Conservation (phyloP, 2,113 vertebrate species). For the Lethenteron reissneri region DNA sequence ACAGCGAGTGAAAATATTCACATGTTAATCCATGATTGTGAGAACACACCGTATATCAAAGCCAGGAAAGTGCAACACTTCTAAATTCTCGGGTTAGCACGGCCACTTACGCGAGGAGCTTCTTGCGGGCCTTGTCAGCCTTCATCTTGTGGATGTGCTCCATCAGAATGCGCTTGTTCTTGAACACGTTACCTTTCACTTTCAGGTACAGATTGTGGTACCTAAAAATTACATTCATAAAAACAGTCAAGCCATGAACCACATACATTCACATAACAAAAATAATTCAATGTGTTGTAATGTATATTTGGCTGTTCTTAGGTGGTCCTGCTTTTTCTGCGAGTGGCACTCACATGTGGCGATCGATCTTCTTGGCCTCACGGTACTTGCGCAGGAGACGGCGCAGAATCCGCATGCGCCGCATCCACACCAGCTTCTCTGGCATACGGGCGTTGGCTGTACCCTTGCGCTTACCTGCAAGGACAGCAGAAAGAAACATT, state of each 20-base stretch:
- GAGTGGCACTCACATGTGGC: constrained; percentile 1
- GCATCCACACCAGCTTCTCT: constrained; percentile 4
- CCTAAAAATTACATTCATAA: background rate
- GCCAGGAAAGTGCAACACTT: no score
- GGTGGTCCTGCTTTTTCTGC: background rate
- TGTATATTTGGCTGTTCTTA: background rate
- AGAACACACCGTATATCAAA: no score
- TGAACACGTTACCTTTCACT: constrained; percentile 4
- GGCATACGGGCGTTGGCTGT: constrained; percentile 4
- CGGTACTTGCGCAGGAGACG: constrained; percentile 4
- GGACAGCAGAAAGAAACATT: no score
- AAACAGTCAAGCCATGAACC: background rate
- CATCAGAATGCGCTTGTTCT: constrained; percentile 5
- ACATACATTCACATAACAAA: background rate
- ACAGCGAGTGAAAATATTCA: no score
- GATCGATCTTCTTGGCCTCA: constrained; percentile 4
- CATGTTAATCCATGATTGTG: no score
- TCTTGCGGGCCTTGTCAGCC: constrained; percentile 6
- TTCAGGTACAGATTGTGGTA: constrained; percentile 4
- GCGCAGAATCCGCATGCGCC: constrained; percentile 4
- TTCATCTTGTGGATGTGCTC: constrained; percentile 6
- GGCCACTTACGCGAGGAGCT: background rate
- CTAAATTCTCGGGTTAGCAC: background rate
- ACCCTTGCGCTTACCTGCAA: constrained; percentile 4
- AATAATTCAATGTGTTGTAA: background rate